Conservation (phyloP, 64 coral and sea anemone genomes). For the Pocillopora damicornis region DNA sequence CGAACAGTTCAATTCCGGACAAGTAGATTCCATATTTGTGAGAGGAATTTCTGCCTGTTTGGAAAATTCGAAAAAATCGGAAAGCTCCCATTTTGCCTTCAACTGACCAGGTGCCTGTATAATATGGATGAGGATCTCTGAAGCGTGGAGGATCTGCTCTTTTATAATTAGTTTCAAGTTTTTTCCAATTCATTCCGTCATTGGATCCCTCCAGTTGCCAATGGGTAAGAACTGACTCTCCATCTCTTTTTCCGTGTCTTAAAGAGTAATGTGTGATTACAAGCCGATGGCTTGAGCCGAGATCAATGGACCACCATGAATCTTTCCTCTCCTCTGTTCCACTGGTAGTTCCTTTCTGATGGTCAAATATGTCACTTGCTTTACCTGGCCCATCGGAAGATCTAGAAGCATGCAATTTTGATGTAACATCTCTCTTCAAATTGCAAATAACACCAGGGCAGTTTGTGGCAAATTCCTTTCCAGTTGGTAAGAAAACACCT, state of each 20-base stretch:
- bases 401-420: neutral
- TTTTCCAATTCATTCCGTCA: neutral
- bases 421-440: neutral
- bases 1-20: neutral
- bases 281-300: constrained; percentile 41
- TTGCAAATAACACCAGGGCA: neutral
- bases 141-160: neutral
- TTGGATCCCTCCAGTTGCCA: neutral
- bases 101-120: neutral
- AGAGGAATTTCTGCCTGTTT: neutral
- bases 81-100: neutral
- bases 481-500: neutral
- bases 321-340: constrained; percentile 57
- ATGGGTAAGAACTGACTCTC: neutral
- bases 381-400: constrained; percentile 58
- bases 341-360: constrained; percentile 40
- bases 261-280: constrained; percentile 35
- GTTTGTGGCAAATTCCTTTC: neutral
- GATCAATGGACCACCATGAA: constrained; percentile 69
- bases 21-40: neutral
- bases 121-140: neutral
- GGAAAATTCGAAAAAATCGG: neutral
- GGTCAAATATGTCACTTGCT: constrained; percentile 40
- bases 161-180: neutral
- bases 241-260: neutral